These are phyloP conservation scores for Mycteria americana DNA, from an alignment of 2,797 vertebrate species.

Conservation along the genomic window DNA sequence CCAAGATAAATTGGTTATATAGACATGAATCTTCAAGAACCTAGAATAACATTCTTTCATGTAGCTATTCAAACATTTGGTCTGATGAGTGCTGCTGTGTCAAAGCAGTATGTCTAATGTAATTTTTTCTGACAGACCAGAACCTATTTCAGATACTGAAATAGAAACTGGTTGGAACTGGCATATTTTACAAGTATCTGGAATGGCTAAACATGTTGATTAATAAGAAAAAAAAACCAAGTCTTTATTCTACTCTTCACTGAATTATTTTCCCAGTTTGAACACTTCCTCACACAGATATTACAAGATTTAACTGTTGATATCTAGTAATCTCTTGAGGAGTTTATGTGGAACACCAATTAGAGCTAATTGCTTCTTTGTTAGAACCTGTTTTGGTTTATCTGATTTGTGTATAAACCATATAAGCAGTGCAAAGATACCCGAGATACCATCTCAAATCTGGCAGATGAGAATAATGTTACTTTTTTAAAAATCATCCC, in stretches of 20 bases:
- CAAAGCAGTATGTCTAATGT: not conserved
- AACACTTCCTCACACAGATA: not conserved
- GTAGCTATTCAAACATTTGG: not conserved
- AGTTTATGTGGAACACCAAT: not conserved
- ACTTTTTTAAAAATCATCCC: not conserved
- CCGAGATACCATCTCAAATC: not conserved
- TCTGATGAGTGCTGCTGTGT: not conserved
- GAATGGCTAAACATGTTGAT: not conserved
- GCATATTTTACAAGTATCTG: not conserved
- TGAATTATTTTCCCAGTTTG: not conserved
- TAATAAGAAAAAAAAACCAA: not conserved
- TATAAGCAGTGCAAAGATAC: not conserved
- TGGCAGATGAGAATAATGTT: not conserved
- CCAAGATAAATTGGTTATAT: not conserved
- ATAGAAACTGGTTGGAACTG: not conserved
- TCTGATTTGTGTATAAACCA: not conserved
- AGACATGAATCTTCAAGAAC: not conserved
- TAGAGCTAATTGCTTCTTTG: conserved; percentile 3
- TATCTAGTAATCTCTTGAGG: not conserved
- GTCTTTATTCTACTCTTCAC: not conserved
- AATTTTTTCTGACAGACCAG: not conserved
- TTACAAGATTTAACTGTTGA: not conserved
- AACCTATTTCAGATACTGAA: not conserved
- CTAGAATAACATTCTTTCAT: not conserved
- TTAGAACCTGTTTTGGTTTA: not conserved